Evolutionary conservation across 2,888 invertebrate genomes (phyloP).

Genomic region (Amiota mariae): DNA sequence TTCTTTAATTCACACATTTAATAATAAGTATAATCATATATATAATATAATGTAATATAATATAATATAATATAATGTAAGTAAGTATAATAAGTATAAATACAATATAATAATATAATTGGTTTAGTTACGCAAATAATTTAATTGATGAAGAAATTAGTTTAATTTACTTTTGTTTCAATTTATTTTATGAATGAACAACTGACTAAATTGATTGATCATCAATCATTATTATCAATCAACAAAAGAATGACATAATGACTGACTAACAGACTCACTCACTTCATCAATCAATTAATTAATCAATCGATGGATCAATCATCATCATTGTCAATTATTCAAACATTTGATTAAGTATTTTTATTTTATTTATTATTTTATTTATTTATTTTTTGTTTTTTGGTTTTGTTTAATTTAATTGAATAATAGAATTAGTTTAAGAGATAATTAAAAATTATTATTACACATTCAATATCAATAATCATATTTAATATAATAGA

Average conservation of each 20-base stretch:
- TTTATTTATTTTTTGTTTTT: too few species aligned
- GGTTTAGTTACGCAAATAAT: slow-evolving; percentile 25
- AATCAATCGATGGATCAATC: slow-evolving; percentile 2
- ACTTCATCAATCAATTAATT: not conserved
- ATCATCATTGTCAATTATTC: not conserved
- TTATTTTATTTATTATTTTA: too few species aligned
- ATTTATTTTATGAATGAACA: not conserved
- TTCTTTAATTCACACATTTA: too few species aligned
- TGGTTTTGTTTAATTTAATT: too few species aligned
- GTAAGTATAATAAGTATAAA: too few species aligned
- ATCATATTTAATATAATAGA: not conserved
- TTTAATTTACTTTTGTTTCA: slow-evolving; percentile 7
- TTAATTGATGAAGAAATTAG: not conserved
- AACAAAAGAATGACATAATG: not conserved
- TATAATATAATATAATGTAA: too few species aligned
- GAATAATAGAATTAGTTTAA: too few species aligned
- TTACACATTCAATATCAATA: slow-evolving; percentile 12
- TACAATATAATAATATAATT: not conserved
- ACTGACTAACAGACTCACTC: not conserved
- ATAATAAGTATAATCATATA: not conserved
- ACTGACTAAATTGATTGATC: too few species aligned
- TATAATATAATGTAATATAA: too few species aligned
- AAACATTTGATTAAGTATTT: slow-evolving; percentile 5
- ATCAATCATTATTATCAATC: not conserved
- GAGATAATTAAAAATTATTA: too few species aligned